Evolutionary conservation across 2,113 vertebrate genomes (phyloP).

Genomic region (Coptodon rendalli): DNA sequence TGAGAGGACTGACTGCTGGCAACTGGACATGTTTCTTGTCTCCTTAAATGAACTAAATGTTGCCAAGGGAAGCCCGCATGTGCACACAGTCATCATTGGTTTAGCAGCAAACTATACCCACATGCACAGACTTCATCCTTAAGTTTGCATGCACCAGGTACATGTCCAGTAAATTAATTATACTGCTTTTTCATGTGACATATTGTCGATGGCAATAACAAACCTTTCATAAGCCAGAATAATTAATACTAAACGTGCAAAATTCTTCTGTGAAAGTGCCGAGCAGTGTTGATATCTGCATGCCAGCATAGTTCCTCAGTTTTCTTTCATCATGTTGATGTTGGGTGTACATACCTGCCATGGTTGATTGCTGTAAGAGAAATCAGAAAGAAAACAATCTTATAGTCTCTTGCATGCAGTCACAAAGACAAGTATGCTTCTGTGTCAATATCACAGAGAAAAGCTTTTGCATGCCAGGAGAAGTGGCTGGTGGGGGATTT

Average conservation of each 20-base stretch:
- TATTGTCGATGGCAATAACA: background rate
- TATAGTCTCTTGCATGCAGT: background rate
- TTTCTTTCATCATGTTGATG: constrained; percentile 9
- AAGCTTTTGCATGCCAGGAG: background rate
- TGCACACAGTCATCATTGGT: background rate
- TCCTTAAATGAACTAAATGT: constrained; percentile 4
- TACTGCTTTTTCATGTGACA: background rate
- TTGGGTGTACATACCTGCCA: constrained; percentile 5
- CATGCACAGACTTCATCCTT: background rate
- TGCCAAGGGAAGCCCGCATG: background rate
- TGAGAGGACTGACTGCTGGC: constrained; percentile 14
- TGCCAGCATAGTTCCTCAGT: background rate
- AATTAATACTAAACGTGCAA: background rate
- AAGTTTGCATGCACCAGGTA: background rate
- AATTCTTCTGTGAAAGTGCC: background rate
- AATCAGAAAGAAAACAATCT: constrained; percentile 22
- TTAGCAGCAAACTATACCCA: background rate
- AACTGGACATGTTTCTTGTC: background rate
- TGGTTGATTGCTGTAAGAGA: background rate
- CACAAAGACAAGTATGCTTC: background rate
- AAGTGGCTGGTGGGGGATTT: background rate
- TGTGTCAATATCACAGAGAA: background rate
- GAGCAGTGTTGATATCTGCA: background rate
- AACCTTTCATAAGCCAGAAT: background rate
- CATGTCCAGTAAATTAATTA: background rate